Evolutionary conservation across 2,113 vertebrate genomes (phyloP).

Genomic region (Sylvietta virens): DNA sequence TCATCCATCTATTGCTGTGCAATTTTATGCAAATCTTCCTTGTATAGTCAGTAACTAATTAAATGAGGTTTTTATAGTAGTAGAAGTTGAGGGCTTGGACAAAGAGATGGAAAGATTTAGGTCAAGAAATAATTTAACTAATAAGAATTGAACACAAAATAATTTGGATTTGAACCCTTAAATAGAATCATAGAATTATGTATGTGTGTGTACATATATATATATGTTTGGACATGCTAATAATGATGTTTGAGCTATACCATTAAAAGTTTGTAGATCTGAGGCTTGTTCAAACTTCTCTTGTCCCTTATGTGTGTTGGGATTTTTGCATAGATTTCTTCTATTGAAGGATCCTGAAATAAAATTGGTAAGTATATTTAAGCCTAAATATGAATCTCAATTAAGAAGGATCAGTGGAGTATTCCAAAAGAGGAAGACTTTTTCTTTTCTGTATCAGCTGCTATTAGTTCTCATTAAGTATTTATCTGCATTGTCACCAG

Average conservation of each 20-base stretch:
- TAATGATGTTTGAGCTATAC: not conserved
- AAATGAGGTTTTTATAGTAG: not conserved
- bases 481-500: not conserved
- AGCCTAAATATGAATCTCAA: not conserved
- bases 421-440: not conserved
- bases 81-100: not conserved
- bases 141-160: not conserved
- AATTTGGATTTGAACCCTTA: not conserved
- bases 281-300: not conserved
- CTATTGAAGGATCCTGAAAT: not conserved
- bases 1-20: not conserved
- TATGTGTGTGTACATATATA: fast-evolving
- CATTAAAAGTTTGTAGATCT: not conserved
- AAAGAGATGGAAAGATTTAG: not conserved
- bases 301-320: not conserved
- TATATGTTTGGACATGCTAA: not conserved
- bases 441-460: not conserved
- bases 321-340: not conserved
- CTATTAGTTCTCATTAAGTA: not conserved
- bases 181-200: not conserved
- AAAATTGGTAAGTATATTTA: not conserved
- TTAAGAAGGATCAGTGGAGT: not conserved
- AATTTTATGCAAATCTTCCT: not conserved
- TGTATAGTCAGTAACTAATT: not conserved
- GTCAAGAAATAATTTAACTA: not conserved